A percentile compares a stretch with the other conserved stretches of the same genome.
Evolutionary conservation across 2,113 vertebrate genomes (phyloP).

Genomic region (Hassar affinis): DNA sequence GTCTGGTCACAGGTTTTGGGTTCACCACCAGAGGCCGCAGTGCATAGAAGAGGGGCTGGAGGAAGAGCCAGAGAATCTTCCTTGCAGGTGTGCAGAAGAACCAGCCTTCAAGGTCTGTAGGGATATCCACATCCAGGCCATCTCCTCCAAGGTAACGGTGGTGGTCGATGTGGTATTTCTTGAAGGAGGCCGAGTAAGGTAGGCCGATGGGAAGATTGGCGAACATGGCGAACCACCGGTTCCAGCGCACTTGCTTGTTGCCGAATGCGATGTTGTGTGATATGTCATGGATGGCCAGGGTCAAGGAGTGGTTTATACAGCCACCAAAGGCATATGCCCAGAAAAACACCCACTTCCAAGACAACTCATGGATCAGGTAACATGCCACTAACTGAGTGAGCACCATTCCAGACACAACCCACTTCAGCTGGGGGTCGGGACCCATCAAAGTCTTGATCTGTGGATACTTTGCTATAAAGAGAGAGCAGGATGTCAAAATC

Average conservation of each 20-base stretch:
- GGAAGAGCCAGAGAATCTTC: constrained; percentile 87
- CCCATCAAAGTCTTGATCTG: constrained; percentile 93
- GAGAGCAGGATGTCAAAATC: not conserved
- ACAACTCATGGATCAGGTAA: constrained; percentile 79
- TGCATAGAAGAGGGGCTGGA: constrained; percentile 89
- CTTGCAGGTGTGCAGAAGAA: constrained; percentile 88
- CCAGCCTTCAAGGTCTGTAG: constrained; percentile 90
- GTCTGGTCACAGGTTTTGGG: constrained; percentile 82
- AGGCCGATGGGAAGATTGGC: constrained; percentile 92
- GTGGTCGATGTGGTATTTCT: constrained; percentile 98
- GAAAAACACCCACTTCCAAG: constrained; percentile 96
- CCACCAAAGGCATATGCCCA: constrained; percentile 93
- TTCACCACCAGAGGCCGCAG: constrained; percentile 86
- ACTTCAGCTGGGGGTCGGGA: constrained; percentile 89
- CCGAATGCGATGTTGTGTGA: constrained; percentile 95
- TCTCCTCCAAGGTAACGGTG: constrained; percentile 93
- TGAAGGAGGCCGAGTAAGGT: constrained; percentile 93
- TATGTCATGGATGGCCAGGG: constrained; percentile 96
- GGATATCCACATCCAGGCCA: constrained; percentile 88
- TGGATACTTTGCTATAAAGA: constrained; percentile 86
- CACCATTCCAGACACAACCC: constrained; percentile 90
- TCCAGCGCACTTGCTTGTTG: constrained; percentile 79
- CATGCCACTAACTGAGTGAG: constrained; percentile 84
- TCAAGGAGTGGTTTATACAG: constrained; percentile 92
- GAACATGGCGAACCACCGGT: constrained; percentile 93